Base-by-base conservation (phyloP, 1,140 invertebrate genomes). In the Tenebrio molitor region DNA sequence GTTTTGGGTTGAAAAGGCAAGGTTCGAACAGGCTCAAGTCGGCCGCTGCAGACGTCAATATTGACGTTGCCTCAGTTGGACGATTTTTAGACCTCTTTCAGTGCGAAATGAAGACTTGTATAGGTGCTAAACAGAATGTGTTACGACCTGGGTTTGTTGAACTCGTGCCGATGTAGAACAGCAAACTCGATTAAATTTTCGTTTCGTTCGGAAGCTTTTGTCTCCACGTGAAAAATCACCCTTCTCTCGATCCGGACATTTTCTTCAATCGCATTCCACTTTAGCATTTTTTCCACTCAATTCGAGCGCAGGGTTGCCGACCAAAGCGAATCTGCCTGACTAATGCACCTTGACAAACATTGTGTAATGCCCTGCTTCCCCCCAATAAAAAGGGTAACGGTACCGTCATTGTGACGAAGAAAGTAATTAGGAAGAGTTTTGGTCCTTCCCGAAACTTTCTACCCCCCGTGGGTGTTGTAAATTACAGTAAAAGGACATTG, bases 121-220 rank as follows among this genome's bases (percentile, higher is more conserved):
- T 17, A 70, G 39, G 72, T 71, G 72, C 34, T 71, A 74, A 74
- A 74, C 25, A 58, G 64, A 71, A 74, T 71, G 73, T 74, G 69
- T 74, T 71, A 74, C 73, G 73, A 66, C 42, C 44, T 8, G 23
- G 71, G 74, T 75, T 75, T 73, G 58, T 70, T 67, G 74, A 75
- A 73, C 74, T 75, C 62, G 29, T 67, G 67, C 44, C 39, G 63
- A 75, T 73, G 66, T 75, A 65, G 74, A 73, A 70, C 74, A 72
- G 41, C 58, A 72, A 62, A 75, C 69, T 74, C 69, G 58, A 74
- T 68, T 72, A 29, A 67, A 75, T 75, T 75, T 74, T 75, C 46
- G 70, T 75, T 72, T 75, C 73, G 70, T 75, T 75, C 50, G 16
- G 33, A 23, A 23, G n/a, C n/a, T n/a, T n/a, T 21, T 34, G 36